phyloP scores from a whole-genome alignment of 2,888 invertebrate species.

The Tineola bisselliella region DNA sequence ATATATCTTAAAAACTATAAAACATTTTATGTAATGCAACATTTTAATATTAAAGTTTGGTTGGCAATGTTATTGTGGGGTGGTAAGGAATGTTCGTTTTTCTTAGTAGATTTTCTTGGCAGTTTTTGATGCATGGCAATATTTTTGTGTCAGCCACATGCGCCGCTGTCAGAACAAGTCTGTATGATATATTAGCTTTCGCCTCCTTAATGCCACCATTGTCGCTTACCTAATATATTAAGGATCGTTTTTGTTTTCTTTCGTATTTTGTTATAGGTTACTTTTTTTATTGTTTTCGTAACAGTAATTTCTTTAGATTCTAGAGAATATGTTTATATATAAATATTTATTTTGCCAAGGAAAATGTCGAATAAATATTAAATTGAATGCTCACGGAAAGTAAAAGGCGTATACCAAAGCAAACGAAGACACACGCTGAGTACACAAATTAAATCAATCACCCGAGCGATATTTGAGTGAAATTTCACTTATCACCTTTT shows the following conservation, averaged over 20 bases:
- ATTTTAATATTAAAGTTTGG: slow-evolving; percentile 1
- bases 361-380: no score
- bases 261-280: not conserved
- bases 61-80: not conserved
- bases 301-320: no score
- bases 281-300: no score
- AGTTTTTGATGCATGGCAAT: slow-evolving; percentile 65
- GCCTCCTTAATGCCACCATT: slow-evolving; percentile 17
- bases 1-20: slow-evolving; percentile 16
- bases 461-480: slow-evolving; percentile 6
- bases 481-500: not conserved
- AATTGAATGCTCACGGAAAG: not conserved
- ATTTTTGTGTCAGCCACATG: slow-evolving; percentile 57
- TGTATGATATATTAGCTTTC: slow-evolving; percentile 53
- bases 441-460: slow-evolving; percentile 18
- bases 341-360: no score
- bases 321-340: no score
- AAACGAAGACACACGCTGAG: slow-evolving; percentile 6
- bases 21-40: slow-evolving; percentile 15
- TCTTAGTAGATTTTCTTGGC: slow-evolving; percentile 40
- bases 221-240: slow-evolving; percentile 10
- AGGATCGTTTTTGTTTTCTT: not conserved
- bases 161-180: slow-evolving; percentile 36
- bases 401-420: not conserved
- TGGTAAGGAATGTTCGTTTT: slow-evolving; percentile 34